Evolutionary conservation across 2,113 vertebrate genomes (phyloP), one percentile per base, ranked within the genome.

Genomic region (Verasper variegatus): DNA sequence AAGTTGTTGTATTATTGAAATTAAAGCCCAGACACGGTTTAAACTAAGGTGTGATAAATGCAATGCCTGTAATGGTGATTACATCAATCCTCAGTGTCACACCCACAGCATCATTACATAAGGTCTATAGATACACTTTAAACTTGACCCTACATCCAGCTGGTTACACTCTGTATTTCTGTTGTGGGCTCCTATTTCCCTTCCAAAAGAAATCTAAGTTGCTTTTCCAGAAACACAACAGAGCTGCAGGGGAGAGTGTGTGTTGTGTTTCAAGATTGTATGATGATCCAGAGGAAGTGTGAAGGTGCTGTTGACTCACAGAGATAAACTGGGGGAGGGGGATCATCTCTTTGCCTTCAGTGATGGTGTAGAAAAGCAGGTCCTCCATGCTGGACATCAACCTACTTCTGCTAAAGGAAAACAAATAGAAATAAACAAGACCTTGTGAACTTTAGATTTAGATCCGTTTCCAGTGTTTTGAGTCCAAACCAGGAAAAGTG

Each of bases 311-410:
- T 49, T 56, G 47, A 93, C 96, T 93, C 90, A 97, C 96, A 73
- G 92, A 91, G 56, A 95, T 95, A 88, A 97, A 97, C 76, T 95
- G 95, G 51, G 94, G 88, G 71, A 96, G 82, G 21, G 95, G 94
- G 69, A 97, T 95, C 47, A 79, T 92, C 40, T 96, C 95, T 76
- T 96, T 93, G 88, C 96, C 96, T 63, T 96, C 95, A 0, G 95
- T 95, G 89, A 97, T 94, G 31, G 96, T 96, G 92, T 97, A 96
- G 92, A 97, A 97, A 68, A 97, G 94, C 64, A 96, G 83, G 55
- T 96, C 95, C 37, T 95, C 95, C 74, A 96, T 92, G 15, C 91
- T 92, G 58, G 93, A 90, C 81, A 95, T 91, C 76, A 93, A 79
- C 3, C 82, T 52, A 23, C 90, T 92, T 75, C 95, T 96, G 85